These are phyloP conservation scores for Neomonachus schauinslandi DNA, from an alignment of 2,113 vertebrate species.

Conservation along the genomic window DNA sequence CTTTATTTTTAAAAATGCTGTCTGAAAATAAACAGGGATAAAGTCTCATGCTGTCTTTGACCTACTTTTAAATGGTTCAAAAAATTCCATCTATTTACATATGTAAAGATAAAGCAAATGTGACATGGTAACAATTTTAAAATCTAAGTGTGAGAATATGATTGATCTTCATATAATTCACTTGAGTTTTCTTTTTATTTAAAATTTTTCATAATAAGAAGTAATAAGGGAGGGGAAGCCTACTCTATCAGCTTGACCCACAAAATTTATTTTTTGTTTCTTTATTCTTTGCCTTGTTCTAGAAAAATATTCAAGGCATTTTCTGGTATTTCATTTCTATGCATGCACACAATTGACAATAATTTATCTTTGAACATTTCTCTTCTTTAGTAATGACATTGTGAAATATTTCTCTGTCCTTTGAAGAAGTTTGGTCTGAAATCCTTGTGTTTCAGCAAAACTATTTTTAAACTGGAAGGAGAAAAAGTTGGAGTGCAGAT, in stretches of 20 bases:
- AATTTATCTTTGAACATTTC: not conserved
- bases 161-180: not conserved
- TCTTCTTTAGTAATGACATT: not conserved
- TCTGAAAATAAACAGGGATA: constrained; percentile 18
- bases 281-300: constrained; percentile 24
- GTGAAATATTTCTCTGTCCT: constrained; percentile 34
- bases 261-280: not conserved
- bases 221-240: not conserved
- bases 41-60: not conserved
- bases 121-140: not conserved
- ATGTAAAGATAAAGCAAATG: not conserved
- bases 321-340: not conserved
- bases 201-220: not conserved
- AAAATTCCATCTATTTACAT: not conserved
- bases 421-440: not conserved
- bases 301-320: constrained; percentile 1
- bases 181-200: not conserved
- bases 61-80: constrained; percentile 30
- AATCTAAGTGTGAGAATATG: not conserved
- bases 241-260: not conserved
- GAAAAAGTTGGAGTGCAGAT: not conserved
- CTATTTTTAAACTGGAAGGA: constrained; percentile 35
- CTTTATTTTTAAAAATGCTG: constrained; percentile 38
- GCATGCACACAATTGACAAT: not conserved
- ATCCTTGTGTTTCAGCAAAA: not conserved